These are phyloP conservation scores for Nothoprocta perdicaria DNA, from an alignment of 2,113 vertebrate genomes.

Conservation along the genomic window DNA sequence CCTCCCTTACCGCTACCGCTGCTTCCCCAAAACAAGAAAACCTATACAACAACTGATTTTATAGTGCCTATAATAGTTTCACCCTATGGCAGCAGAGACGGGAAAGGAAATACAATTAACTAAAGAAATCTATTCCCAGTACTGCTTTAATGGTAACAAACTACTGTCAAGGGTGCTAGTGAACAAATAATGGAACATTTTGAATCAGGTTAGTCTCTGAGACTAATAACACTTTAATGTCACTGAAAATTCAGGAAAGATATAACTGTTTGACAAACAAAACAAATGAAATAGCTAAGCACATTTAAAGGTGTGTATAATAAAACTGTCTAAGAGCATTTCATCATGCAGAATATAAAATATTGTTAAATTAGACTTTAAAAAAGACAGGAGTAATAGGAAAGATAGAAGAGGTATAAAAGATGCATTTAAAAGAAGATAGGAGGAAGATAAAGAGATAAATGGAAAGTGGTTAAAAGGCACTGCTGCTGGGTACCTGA, in stretches of 20 bases:
- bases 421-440: background rate
- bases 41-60: background rate
- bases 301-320: background rate
- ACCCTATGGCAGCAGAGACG: background rate
- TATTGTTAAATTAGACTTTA: background rate
- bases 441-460: background rate
- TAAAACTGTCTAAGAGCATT: background rate
- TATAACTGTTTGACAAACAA: background rate
- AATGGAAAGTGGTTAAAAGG: background rate
- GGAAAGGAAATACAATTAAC: background rate
- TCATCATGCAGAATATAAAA: background rate
- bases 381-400: background rate
- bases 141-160: background rate
- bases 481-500: background rate
- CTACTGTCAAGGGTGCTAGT: background rate
- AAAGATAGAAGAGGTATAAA: background rate
- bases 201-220: background rate
- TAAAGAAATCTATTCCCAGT: background rate
- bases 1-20: background rate
- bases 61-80: background rate
- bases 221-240: background rate
- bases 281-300: background rate
- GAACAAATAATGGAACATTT: background rate
- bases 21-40: background rate
- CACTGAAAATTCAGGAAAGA: background rate